phyloP scores from a whole-genome alignment of 2,113 vertebrate species.

The Dromaius novaehollandiae region DNA sequence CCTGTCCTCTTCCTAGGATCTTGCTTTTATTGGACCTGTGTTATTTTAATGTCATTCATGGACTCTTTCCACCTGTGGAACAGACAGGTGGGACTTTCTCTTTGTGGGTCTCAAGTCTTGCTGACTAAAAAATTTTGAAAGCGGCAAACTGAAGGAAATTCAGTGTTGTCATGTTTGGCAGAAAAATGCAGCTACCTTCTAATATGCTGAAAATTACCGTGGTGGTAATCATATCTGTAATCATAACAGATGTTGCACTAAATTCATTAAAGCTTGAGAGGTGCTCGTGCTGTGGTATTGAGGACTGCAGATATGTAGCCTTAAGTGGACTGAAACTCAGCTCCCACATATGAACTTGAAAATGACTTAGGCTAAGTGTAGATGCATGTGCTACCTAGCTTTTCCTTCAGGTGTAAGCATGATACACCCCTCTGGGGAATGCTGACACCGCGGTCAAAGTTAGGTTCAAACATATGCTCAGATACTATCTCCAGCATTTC shows the following conservation, averaged over 20 bases:
- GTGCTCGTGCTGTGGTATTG: background rate
- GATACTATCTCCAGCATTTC: background rate
- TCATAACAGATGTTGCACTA: background rate
- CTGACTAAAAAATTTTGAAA: background rate
- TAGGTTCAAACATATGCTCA: background rate
- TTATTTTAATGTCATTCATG: background rate
- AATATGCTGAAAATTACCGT: background rate
- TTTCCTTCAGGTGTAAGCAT: background rate
- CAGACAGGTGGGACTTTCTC: background rate
- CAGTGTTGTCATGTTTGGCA: background rate
- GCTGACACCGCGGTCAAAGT: background rate
- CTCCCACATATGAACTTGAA: fast-evolving
- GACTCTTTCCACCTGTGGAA: background rate
- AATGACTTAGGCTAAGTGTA: background rate
- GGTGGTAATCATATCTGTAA: background rate
- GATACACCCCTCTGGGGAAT: background rate
- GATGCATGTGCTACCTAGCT: background rate
- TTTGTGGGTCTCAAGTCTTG: background rate
- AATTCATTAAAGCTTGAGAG: background rate
- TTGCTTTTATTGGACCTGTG: background rate
- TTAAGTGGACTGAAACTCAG: background rate
- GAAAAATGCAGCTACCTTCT: background rate
- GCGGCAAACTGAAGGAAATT: background rate
- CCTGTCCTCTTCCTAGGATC: background rate
- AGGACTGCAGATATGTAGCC: background rate